phyloP scores from a whole-genome alignment of 1,140 invertebrate species.

The Aphelenchoides fujianensis region DNA sequence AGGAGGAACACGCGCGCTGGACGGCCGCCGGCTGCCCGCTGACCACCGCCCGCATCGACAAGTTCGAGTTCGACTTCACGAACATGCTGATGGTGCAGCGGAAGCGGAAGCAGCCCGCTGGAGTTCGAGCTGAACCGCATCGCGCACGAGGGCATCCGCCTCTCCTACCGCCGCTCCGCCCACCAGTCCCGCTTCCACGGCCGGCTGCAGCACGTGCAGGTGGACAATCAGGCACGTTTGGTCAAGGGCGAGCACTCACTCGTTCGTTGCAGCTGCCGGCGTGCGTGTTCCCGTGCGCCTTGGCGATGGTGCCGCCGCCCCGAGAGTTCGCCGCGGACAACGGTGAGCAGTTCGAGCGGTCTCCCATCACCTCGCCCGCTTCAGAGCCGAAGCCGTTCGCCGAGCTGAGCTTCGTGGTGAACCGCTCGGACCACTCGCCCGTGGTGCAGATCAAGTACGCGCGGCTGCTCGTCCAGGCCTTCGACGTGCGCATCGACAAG shows the following conservation, averaged over 20 bases:
- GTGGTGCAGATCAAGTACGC: conserved; percentile 81
- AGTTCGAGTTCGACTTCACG: conserved; percentile 72
- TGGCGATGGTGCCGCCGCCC: conserved; percentile 86
- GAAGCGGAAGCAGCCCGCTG: conserved; percentile 37
- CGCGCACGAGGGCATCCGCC: conserved; percentile 67
- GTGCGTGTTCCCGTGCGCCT: conserved; percentile 85
- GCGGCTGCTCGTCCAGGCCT: conserved; percentile 77
- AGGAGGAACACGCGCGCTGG: conserved; percentile 80
- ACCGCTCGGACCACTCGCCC: conserved; percentile 78
- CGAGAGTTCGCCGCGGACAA: conserved; percentile 80
- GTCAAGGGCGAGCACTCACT: background rate
- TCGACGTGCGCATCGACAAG: conserved; percentile 90
- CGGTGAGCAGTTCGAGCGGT: conserved; percentile 65
- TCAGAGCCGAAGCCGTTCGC: conserved; percentile 80
- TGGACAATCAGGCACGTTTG: conserved; percentile 58
- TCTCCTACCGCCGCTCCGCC: conserved; percentile 75
- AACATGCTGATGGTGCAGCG: conserved; percentile 65
- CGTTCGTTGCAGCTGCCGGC: conserved; percentile 68
- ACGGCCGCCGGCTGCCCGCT: conserved; percentile 28
- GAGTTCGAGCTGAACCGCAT: conserved; percentile 30
- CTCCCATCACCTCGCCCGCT: background rate
- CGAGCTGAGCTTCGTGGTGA: conserved; percentile 83
- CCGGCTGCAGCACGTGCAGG: conserved; percentile 62
- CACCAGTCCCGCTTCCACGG: conserved; percentile 75
- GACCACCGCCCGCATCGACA: conserved; percentile 14